Evolutionary conservation across 37 sponge, comb jelly and placozoan genomes (phyloP), one percentile per base, ranked within the genome.

Genomic region (Chondrilla cf. caribensis): DNA sequence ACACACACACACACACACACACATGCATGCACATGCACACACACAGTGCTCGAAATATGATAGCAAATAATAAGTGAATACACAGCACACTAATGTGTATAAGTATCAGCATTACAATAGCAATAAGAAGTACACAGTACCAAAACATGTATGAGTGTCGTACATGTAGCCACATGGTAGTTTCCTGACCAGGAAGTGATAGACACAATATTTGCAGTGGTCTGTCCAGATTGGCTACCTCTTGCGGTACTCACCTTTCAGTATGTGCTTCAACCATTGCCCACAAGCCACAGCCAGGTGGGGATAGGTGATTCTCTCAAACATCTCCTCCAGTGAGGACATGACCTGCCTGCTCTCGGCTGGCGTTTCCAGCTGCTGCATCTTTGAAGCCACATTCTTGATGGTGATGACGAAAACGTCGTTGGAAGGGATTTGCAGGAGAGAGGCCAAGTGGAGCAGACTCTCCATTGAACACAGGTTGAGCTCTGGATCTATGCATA

Each of bases 401-500:
- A 88, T 80, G 39, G 80, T 65, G 2, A 28, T 35, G 24, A 79
- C 38, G 22, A 78, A 77, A 36, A 88, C 70, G 8, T 75, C 75
- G 36, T 88, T 84, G 5, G 32, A 54, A 24, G 81, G 54, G 3
- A 88, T 85, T 44, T 73, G 39, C 35, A 88, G 54, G 24, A 88
- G 58, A 44, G 57, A 54, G 19, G 76, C 72, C 22, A 88, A 54
- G 6, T 79, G 41, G 18, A 79, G 44, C 42, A 88, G 51, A 33
- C 80, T 73, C 31, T 40, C 72, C 3, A 88, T 72, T 25, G 60
- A 80, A 2, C 36, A 28, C 24, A 41, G 40, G 25, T 65, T 70
- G n/a, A 88, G 54, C 64, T 88, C 89, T 24, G 84, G 76, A 51
- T 60, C 89, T 88, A 78, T 19, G n/a, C n/a, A n/a, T n/a, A n/a